Conservation (phyloP, 37 sponge, comb jelly and placozoan genomes). For the Bolinopsis microptera region DNA sequence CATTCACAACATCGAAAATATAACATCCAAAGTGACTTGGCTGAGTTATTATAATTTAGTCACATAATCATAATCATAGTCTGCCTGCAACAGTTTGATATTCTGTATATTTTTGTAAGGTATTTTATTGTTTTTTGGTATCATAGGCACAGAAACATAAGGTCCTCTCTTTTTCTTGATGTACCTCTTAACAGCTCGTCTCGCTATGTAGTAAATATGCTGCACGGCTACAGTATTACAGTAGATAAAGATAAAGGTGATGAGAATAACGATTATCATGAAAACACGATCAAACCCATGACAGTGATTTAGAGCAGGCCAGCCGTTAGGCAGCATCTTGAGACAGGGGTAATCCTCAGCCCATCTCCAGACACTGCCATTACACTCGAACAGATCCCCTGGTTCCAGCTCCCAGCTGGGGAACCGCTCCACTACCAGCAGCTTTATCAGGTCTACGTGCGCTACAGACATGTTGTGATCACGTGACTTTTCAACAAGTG, state of each 20-base stretch:
- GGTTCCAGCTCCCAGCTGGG: background rate
- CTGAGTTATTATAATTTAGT: too few relatives aligned
- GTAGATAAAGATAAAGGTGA: background rate
- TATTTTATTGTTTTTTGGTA: background rate
- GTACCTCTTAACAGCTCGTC: background rate
- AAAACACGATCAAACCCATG: background rate
- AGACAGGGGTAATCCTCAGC: constrained; percentile 13
- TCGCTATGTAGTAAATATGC: background rate
- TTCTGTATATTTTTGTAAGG: background rate
- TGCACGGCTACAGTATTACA: background rate
- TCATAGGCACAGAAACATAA: background rate
- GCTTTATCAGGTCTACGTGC: background rate
- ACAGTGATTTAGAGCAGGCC: background rate
- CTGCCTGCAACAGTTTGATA: background rate
- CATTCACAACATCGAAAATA: too few relatives aligned
- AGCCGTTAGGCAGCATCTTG: constrained; percentile 31
- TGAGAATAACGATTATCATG: background rate
- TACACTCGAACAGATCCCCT: constrained; percentile 31
- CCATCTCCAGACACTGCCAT: background rate
- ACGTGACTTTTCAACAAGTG: background rate
- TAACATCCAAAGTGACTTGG: too few relatives aligned
- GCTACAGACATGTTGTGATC: background rate
- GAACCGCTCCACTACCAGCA: constrained; percentile 9
- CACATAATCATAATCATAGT: too few relatives aligned
- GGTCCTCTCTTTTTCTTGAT: background rate